Evolutionary conservation across 2,113 vertebrate genomes (phyloP).

Genomic region (Crotophaga sulcirostris): DNA sequence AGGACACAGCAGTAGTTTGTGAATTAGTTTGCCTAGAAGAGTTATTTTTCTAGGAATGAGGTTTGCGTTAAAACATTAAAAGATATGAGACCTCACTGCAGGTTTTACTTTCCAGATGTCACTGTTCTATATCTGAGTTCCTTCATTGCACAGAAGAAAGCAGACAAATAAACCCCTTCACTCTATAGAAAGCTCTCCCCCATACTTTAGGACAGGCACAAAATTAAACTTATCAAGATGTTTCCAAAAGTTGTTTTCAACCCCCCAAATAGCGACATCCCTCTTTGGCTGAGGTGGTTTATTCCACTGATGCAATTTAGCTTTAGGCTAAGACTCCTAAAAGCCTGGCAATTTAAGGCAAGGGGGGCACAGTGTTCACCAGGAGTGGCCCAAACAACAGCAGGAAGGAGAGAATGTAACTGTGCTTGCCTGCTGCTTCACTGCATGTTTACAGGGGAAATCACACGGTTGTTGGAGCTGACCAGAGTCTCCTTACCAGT

Average conservation of each 20-base stretch:
- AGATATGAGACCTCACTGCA: neutral
- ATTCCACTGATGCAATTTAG: neutral
- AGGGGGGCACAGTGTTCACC: neutral
- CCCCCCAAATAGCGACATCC: neutral
- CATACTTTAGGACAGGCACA: neutral
- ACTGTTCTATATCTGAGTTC: neutral
- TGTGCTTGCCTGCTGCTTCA: neutral
- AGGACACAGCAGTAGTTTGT: neutral
- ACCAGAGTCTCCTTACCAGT: neutral
- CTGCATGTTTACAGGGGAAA: neutral
- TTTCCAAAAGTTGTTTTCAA: neutral
- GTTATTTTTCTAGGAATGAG: neutral
- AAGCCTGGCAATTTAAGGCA: neutral
- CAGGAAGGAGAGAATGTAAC: fast-evolving
- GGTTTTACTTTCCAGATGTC: neutral
- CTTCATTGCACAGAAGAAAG: neutral
- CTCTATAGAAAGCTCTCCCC: neutral
- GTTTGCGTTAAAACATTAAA: neutral
- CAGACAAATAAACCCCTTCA: neutral
- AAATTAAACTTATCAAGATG: neutral
- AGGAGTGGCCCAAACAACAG: conserved; percentile 6
- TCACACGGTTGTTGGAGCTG: neutral
- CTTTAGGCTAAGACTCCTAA: neutral
- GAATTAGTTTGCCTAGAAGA: neutral
- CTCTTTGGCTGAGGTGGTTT: neutral